Conservation (phyloP, 2,113 vertebrate genomes). For the Prinia subflava region DNA sequence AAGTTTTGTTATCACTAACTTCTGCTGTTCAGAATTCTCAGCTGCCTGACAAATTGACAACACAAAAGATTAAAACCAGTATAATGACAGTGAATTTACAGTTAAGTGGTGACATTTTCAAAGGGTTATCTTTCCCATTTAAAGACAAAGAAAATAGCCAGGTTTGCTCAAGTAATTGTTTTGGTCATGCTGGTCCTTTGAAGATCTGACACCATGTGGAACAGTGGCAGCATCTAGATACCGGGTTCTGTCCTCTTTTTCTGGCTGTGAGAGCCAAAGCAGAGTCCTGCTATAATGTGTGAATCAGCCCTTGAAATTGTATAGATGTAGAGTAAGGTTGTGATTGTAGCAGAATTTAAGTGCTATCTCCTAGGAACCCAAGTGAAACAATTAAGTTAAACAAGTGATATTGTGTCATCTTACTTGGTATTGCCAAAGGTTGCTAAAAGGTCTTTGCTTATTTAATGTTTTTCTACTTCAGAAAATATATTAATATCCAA, state of each 20-base stretch:
- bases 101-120: not conserved
- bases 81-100: not conserved
- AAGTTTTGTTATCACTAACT: not conserved
- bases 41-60: not conserved
- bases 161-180: not conserved
- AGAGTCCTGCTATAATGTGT: not conserved
- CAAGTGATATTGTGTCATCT: not conserved
- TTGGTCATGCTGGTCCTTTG: not conserved
- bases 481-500: not conserved
- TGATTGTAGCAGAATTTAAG: not conserved
- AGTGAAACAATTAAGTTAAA: not conserved
- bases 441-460: not conserved
- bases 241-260: not conserved
- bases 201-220: not conserved
- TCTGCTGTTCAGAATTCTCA: not conserved
- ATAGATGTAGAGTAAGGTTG: not conserved
- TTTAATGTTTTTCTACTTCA: not conserved
- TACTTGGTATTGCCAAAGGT: not conserved
- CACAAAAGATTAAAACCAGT: not conserved
- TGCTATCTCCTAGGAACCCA: not conserved
- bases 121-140: not conserved
- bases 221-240: not conserved
- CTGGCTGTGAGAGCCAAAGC: not conserved
- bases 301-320: not conserved
- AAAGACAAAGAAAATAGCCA: not conserved